phyloP scores from a whole-genome alignment of 2,797 vertebrate species.

The Apodemus agrarius region DNA sequence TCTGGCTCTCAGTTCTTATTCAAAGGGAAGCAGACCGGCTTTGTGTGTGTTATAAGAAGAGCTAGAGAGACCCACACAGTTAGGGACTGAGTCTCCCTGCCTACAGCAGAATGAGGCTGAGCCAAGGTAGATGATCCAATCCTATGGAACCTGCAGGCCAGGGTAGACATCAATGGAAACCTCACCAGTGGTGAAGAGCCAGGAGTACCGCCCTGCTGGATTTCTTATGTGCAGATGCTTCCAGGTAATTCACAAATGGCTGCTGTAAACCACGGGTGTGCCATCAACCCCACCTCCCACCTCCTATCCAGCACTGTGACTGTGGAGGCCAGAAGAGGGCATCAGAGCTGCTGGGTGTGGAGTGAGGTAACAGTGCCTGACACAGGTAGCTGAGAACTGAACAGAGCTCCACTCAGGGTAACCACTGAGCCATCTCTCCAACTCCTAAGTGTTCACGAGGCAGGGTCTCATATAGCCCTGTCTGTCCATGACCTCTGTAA shows the following conservation, averaged over 20 bases:
- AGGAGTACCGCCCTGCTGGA: neutral
- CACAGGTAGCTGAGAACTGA: neutral
- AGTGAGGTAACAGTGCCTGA: neutral
- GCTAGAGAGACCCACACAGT: neutral
- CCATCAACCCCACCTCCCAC: too few relatives aligned
- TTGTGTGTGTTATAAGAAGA: neutral
- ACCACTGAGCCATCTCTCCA: neutral
- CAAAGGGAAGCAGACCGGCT: neutral
- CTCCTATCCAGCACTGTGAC: too few relatives aligned
- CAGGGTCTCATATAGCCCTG: neutral
- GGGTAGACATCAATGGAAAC: neutral
- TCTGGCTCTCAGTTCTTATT: neutral
- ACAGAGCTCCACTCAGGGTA: neutral
- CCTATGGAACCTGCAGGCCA: neutral
- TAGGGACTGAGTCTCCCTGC: neutral
- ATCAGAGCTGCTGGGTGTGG: neutral
- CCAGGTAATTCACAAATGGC: neutral
- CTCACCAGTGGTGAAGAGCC: neutral
- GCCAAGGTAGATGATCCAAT: neutral
- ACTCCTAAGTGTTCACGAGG: neutral
- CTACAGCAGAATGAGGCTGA: neutral
- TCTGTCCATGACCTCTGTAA: neutral
- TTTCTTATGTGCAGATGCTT: neutral
- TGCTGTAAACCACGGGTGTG: neutral
- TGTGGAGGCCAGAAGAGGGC: neutral